Base-by-base conservation (phyloP, 2,888 invertebrate genomes). In the Entomobrya multifasciata region DNA sequence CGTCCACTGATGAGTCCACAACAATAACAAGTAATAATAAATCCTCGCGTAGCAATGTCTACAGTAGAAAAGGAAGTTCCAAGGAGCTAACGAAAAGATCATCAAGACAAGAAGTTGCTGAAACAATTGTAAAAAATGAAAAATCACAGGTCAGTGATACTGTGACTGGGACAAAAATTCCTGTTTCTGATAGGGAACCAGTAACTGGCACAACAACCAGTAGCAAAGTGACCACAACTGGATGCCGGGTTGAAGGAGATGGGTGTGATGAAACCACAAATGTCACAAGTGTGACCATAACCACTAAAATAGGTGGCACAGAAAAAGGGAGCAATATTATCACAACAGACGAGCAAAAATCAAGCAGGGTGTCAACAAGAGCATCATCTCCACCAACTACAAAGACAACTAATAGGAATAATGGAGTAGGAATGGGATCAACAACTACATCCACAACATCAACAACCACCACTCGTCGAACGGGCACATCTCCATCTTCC, bases 391-490 rank as follows among this genome's bases (percentile, higher is more conserved):
- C 82, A 6, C 30, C 47, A 27, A 36, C 15, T 27, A 20, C 13
- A 25, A 60, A 57, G 25, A 52, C 49, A 11, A 36, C 57, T 30
- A 52, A 47, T 44, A 55, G 27, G 15, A 62, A 62, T 17, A 62
- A 30, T 6, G 36, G n/a, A 17, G 36, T 11, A 55, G 20, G 17
- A 17, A 17, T 11, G 22, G 25, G 25, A 4, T 0, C 10, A 6
- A 57, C 57, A 11, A 25, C 83, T 15, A 72, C 78, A 49, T 36
- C 55, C 22, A 55, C 77, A 13, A 25, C 70, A 44, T 62, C 55
- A n/a, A 30, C 67, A 44, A 15, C 80, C 13, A 74, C 87, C 60
- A 92, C 89, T 90, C 90, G 82, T 44, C 65, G 83, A 11, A 67
- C 77, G 84, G 74, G 52, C 25, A 17, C 20, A 3, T 15, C 52